These are phyloP conservation scores for Ridgeia piscesae DNA, from an alignment of 1,140 invertebrate genomes.

Conservation along the genomic window DNA sequence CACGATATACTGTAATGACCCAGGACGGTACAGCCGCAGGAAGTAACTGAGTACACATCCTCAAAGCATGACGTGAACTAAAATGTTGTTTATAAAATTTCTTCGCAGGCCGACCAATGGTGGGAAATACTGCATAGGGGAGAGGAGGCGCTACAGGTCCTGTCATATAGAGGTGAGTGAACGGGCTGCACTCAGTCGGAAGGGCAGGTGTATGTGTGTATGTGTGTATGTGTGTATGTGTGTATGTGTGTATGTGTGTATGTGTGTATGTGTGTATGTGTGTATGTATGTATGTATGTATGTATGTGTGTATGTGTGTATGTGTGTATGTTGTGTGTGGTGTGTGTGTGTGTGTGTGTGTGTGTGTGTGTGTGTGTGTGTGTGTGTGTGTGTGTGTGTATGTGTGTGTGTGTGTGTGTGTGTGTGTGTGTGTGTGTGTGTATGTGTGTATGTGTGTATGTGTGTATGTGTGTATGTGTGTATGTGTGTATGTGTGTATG, in stretches of 20 bases:
- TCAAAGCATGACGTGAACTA: not conserved
- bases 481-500: too few species aligned
- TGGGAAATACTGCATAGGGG: slow-evolving; percentile 78
- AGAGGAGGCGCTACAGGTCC: slow-evolving; percentile 71
- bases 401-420: too few species aligned
- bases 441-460: too few species aligned
- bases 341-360: too few species aligned
- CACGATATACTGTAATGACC: not conserved
- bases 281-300: not conserved
- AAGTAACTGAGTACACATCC: not conserved
- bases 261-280: slow-evolving; percentile 3
- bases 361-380: too few species aligned
- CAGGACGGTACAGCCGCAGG: not conserved
- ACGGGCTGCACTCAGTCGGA: not conserved
- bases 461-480: too few species aligned
- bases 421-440: too few species aligned
- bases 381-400: too few species aligned
- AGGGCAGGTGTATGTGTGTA: not conserved
- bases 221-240: not conserved
- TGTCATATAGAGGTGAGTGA: slow-evolving; percentile 58
- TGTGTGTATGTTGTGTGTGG: too few species aligned
- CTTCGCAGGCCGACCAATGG: slow-evolving; percentile 59
- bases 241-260: slow-evolving; percentile 8
- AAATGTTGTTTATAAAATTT: not conserved
- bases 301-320: too few species aligned